phyloP scores from a whole-genome alignment of 2,113 vertebrate genomes.

The Ophiodon elongatus region DNA sequence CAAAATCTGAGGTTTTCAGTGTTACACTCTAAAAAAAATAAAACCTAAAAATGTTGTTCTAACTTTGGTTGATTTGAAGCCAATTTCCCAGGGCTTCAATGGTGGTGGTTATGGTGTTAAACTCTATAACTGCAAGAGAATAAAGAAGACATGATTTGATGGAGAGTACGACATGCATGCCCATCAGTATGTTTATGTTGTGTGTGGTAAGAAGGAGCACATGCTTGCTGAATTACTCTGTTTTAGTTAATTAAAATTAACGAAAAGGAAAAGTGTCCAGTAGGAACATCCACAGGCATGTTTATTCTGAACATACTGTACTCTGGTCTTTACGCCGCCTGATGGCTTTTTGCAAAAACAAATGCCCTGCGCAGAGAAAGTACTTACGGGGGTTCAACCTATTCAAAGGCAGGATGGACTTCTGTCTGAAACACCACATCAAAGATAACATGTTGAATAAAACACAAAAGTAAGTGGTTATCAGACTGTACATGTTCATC shows the following conservation, averaged over 20 bases:
- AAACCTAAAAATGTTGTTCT: neutral
- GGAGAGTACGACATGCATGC: neutral
- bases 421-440: neutral
- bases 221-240: no score
- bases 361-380: neutral
- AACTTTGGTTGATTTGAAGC: neutral
- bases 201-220: constrained; percentile 9
- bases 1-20: neutral
- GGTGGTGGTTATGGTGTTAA: neutral
- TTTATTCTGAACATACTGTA: neutral
- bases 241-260: no score
- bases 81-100: neutral
- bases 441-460: neutral
- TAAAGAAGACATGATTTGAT: neutral
- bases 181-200: neutral
- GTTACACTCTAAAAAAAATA: neutral
- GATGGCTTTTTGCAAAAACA: neutral
- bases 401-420: neutral
- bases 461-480: neutral
- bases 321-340: no score
- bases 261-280: neutral
- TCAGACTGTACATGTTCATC: neutral
- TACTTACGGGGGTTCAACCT: constrained; percentile 2
- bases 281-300: neutral
- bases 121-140: neutral